phyloP scores from a whole-genome alignment of 2,797 vertebrate genomes.

The Scarus forsteni region DNA sequence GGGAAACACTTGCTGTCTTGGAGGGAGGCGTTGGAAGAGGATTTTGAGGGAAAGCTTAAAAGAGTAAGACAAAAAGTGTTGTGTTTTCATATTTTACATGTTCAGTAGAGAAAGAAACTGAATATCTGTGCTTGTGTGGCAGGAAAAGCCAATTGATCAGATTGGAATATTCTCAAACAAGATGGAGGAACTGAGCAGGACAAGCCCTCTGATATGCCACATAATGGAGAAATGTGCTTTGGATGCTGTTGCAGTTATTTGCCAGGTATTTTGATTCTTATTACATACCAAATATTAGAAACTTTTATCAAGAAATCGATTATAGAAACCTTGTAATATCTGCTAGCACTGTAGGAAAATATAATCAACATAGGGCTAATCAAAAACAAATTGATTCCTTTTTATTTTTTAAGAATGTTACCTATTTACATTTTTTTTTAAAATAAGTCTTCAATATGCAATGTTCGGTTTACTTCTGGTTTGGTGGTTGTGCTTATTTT shows the following conservation, averaged over 20 bases:
- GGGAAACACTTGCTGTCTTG: conserved; percentile 21
- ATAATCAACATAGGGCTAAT: neutral
- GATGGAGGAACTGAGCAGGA: conserved; percentile 15
- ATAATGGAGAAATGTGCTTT: conserved; percentile 49
- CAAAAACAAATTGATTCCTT: neutral
- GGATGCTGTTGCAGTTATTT: conserved; percentile 26
- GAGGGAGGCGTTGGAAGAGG: conserved; percentile 1
- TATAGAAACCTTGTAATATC: neutral
- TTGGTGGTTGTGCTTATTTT: neutral
- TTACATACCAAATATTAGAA: too few relatives aligned
- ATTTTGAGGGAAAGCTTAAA: conserved; percentile 52
- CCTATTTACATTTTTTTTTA: too few relatives aligned
- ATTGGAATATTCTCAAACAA: conserved; percentile 45
- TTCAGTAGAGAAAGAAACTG: neutral
- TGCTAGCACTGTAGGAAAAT: neutral
- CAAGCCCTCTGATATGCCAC: conserved; percentile 22
- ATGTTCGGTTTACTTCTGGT: neutral
- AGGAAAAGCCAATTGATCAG: neutral
- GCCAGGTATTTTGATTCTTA: conserved; percentile 38
- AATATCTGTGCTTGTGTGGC: neutral
- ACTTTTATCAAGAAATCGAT: neutral
- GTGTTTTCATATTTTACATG: neutral
- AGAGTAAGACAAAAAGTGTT: conserved; percentile 2
- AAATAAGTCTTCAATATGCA: too few relatives aligned
- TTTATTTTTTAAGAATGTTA: too few relatives aligned